Evolutionary conservation across 2,888 invertebrate genomes (phyloP).

Genomic region (Rhogogaster chlorosoma): DNA sequence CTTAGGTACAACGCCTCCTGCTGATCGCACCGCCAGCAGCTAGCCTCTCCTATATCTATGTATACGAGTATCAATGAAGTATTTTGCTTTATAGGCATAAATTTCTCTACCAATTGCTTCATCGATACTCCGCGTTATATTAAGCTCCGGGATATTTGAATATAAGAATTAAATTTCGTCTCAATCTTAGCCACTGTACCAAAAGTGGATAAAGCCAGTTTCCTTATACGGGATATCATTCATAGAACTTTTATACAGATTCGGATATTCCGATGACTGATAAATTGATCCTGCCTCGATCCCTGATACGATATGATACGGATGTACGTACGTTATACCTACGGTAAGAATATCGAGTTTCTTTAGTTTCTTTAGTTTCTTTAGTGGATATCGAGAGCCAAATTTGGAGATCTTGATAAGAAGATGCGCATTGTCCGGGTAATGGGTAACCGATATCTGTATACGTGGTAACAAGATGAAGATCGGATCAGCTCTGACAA

Average conservation of each 20-base stretch:
- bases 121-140: not conserved
- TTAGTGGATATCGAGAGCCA: not conserved
- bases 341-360: constrained; percentile 24
- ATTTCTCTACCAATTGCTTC: constrained; percentile 2
- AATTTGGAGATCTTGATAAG: constrained; percentile 43
- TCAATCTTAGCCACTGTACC: not conserved
- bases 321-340: not conserved
- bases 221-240: constrained; percentile 9
- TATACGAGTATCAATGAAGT: not conserved
- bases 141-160: not conserved
- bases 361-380: constrained; percentile 36
- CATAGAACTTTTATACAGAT: constrained; percentile 3
- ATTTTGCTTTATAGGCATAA: constrained; percentile 25
- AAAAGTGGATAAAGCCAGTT: not conserved
- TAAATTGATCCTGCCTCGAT: constrained; percentile 21
- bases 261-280: constrained; percentile 20
- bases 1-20: constrained; percentile 29
- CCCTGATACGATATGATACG: not conserved
- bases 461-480: constrained; percentile 17
- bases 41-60: not conserved
- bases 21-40: constrained; percentile 24
- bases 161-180: not conserved
- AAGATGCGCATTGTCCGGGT: constrained; percentile 7
- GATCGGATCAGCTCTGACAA: constrained; percentile 28
- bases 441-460: constrained; percentile 45